phyloP scores from a whole-genome alignment of 2,888 invertebrate genomes.

The Pachycephus smyrnensis region DNA sequence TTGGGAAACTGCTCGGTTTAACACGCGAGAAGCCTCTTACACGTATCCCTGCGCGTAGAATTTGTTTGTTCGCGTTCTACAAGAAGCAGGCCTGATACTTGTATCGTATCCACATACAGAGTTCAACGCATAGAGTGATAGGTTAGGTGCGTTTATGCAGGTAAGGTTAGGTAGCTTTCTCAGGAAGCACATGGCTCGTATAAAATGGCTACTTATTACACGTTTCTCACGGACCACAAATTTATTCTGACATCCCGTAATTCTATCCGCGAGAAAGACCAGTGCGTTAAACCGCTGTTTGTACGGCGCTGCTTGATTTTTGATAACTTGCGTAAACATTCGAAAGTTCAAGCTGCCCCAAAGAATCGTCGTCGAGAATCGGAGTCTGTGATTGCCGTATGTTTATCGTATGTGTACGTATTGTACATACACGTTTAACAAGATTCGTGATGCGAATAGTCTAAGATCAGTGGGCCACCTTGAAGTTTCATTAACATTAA shows the following conservation, averaged over 20 bases:
- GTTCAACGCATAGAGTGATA: not conserved
- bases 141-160: not conserved
- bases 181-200: not conserved
- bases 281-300: not conserved
- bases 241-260: not conserved
- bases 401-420: not conserved
- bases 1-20: not conserved
- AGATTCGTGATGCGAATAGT: not conserved
- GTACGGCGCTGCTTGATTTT: conserved; percentile 17
- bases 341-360: conserved; percentile 26
- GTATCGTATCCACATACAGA: not conserved
- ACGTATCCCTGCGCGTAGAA: not conserved
- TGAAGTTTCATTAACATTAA: not conserved
- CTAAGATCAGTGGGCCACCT: not conserved
- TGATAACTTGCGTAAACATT: conserved; percentile 32
- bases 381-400: not conserved
- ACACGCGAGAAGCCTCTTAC: not conserved
- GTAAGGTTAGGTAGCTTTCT: not conserved
- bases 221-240: not conserved
- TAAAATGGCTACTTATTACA: not conserved
- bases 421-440: not conserved
- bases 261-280: not conserved
- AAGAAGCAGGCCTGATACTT: not conserved
- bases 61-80: not conserved
- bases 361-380: not conserved